Evolutionary conservation across 2,797 vertebrate genomes (phyloP).

Genomic region (Cephalopachus bancanus): DNA sequence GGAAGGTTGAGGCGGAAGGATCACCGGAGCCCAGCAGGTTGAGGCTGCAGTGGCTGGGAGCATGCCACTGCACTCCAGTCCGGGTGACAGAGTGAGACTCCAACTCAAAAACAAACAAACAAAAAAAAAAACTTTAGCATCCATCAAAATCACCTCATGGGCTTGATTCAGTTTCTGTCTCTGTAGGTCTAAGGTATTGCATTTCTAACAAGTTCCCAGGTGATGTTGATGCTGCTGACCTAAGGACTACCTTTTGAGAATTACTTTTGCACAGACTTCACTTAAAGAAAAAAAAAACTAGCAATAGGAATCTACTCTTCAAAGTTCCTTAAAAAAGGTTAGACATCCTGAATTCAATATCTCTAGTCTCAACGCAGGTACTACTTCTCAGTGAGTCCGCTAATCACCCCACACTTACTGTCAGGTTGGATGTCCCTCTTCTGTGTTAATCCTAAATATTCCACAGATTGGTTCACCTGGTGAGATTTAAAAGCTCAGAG

Average conservation of each 20-base stretch:
- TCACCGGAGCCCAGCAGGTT: no score
- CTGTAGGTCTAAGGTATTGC: background rate
- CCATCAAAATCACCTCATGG: background rate
- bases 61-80: no score
- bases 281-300: background rate
- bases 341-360: background rate
- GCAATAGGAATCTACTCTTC: background rate
- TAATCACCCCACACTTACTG: background rate
- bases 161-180: background rate
- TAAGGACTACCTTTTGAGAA: background rate
- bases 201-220: background rate
- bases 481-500: conserved; percentile 6
- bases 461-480: background rate
- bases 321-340: background rate
- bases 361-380: background rate
- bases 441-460: background rate
- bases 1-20: no score
- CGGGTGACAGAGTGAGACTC: no score
- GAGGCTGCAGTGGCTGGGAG: no score
- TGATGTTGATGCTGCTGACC: background rate
- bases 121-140: background rate
- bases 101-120: no score
- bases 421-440: background rate
- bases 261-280: background rate
- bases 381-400: background rate